Evolutionary conservation across 2,113 vertebrate species (phyloP), one percentile per base, ranked within the genome.

Genomic region (Laticauda laticaudata): DNA sequence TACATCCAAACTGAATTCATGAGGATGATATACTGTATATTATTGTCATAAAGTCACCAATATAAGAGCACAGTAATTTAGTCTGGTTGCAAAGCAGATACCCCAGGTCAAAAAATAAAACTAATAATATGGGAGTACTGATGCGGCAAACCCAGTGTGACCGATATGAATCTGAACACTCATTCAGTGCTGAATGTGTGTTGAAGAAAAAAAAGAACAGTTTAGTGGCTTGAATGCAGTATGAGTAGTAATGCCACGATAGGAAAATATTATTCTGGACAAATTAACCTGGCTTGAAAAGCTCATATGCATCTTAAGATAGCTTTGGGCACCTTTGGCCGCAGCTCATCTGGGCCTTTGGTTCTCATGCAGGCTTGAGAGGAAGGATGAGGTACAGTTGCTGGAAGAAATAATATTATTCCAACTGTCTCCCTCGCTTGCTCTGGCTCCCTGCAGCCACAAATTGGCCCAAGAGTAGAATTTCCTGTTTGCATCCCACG

Each of bases 331-430:
- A 23, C 34, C n/a, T 51, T 64, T 87, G 56, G 56, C 18, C 5
- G 6, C 11, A 55, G 39, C 57, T 64, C 34, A 2, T 54, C 87
- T 64, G 64, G 75, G 88, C 48, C n/a, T 48, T 75, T 55, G 20
- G 48, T 90, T 94, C 51, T 54, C 39, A 18, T 12, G 48, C 57
- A 34, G 12, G 56, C 20, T 86, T 7, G 24, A 90, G 48, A 55
- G 75, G 88, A 92, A 94, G 88, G 91, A 87, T 87, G 45, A 90
- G 93, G 87, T 69, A 81, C 55, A 90, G 39, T 39, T 48, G 51
- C 26, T 87, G 88, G 88, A 90, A 90, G 89, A 87, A 90, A 90
- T 54, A 94, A 94, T 94, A 90, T 93, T 91, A 86, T 86, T 90
- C 51, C 26, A 39, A 90, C 51, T 39, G 39, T 75, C 88, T 90